These are phyloP conservation scores for Anguilla pacifica DNA, from an alignment of 2,797 vertebrate species.

Conservation along the genomic window DNA sequence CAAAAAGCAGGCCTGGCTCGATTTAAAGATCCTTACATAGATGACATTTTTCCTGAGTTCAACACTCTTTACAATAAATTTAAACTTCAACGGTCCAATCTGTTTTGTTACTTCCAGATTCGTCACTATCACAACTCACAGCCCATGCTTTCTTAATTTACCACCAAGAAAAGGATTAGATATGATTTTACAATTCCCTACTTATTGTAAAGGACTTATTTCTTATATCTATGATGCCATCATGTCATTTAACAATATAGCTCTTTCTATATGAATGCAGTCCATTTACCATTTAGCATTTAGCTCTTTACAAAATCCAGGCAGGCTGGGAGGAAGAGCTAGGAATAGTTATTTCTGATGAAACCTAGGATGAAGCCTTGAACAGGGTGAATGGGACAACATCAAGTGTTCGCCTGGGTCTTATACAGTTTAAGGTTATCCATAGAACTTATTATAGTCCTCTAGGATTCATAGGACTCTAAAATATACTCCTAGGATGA, in stretches of 20 bases:
- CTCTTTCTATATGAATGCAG: no score
- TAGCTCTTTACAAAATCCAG: no score
- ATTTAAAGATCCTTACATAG: conserved; percentile 19
- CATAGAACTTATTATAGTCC: background rate
- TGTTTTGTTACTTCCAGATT: conserved; percentile 32
- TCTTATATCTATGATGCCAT: background rate
- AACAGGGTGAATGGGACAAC: background rate
- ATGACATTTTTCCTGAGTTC: conserved; percentile 22
- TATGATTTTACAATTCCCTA: background rate
- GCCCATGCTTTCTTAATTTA: conserved; percentile 23
- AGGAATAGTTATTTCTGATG: background rate
- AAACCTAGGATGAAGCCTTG: background rate
- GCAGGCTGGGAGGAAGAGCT: background rate
- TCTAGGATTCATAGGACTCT: background rate
- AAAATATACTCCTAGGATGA: background rate
- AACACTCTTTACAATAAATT: background rate
- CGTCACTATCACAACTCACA: background rate
- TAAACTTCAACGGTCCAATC: background rate
- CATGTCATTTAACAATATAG: background rate
- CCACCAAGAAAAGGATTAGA: conserved; percentile 15
- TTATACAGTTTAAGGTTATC: background rate
- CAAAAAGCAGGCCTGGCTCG: background rate
- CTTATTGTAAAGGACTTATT: conserved; percentile 9
- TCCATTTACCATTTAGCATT: no score
- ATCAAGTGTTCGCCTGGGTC: background rate